A percentile compares a stretch with the other conserved stretches of the same genome.
phyloP scores from a whole-genome alignment of 2,888 invertebrate genomes.

The Leucoptera coffeella region DNA sequence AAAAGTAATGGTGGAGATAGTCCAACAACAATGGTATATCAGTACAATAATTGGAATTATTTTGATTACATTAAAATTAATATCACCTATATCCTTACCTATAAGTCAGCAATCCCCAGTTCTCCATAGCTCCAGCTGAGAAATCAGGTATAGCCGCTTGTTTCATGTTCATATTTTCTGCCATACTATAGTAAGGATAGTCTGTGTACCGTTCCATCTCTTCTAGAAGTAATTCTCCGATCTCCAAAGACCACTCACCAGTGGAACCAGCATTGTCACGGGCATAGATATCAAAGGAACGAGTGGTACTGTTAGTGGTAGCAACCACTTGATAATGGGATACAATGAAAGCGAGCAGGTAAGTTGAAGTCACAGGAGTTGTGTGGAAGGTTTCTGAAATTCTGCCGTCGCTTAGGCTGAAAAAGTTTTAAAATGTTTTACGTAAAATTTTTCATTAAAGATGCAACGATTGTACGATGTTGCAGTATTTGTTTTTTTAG shows the following conservation, averaged over 20 bases:
- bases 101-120: slow-evolving; percentile 79
- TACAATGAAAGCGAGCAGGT: slow-evolving; percentile 79
- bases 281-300: slow-evolving; percentile 36
- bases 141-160: slow-evolving; percentile 77
- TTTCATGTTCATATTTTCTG: slow-evolving; percentile 46
- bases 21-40: no score
- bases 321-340: slow-evolving; percentile 58
- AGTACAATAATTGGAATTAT: no score
- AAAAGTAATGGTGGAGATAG: no score
- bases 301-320: slow-evolving; percentile 9
- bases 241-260: slow-evolving; percentile 33
- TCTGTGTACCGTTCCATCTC: slow-evolving; percentile 55
- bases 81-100: slow-evolving; percentile 23
- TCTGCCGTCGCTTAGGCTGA: slow-evolving; percentile 14
- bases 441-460: neutral
- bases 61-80: slow-evolving; percentile 2
- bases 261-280: slow-evolving; percentile 25
- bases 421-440: slow-evolving; percentile 4
- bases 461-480: neutral
- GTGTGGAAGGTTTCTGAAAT: slow-evolving; percentile 37
- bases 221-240: slow-evolving; percentile 34
- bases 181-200: slow-evolving; percentile 44
- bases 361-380: slow-evolving; percentile 70
- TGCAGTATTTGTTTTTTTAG: no score
- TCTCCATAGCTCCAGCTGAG: slow-evolving; percentile 77